These are phyloP conservation scores for Orussus abietinus DNA, from an alignment of 1,140 invertebrate species.

Conservation along the genomic window DNA sequence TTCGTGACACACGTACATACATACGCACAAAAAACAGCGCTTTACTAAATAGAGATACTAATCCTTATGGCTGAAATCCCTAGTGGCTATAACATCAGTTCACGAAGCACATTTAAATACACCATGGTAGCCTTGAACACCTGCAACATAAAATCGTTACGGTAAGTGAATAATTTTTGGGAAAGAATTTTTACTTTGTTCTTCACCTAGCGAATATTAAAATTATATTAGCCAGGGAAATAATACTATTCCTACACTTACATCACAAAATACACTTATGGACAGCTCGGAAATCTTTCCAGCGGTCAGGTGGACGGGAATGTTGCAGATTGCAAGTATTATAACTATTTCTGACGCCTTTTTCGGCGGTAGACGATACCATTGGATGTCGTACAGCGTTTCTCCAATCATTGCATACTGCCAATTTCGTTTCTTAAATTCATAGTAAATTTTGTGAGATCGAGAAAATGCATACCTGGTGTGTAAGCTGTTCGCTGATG, in stretches of 20 bases:
- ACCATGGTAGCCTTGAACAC: slow-evolving; percentile 37
- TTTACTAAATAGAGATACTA: too few species aligned
- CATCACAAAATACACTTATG: slow-evolving; percentile 31
- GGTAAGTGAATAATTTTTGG: background rate
- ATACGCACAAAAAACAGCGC: too few species aligned
- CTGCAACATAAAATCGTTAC: slow-evolving; percentile 16
- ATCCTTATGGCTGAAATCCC: slow-evolving; percentile 2
- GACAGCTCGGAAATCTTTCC: slow-evolving; percentile 36
- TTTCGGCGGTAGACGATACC: slow-evolving; percentile 25
- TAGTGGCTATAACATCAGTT: slow-evolving; percentile 18
- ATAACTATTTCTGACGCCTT: slow-evolving; percentile 18
- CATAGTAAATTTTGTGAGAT: too few species aligned
- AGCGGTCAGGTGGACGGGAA: slow-evolving; percentile 27
- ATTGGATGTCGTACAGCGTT: slow-evolving; percentile 26
- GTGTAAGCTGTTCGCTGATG: slow-evolving; percentile 5
- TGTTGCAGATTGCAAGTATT: slow-evolving; percentile 22
- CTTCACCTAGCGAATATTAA: too few species aligned
- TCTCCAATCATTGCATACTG: slow-evolving; percentile 19
- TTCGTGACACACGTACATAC: too few species aligned
- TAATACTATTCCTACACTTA: slow-evolving; percentile 13
- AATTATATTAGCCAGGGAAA: background rate
- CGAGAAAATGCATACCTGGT: background rate
- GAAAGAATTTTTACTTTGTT: too few species aligned
- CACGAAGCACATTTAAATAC: slow-evolving; percentile 38
- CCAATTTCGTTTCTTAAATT: too few species aligned